These are phyloP conservation scores for Muraenolepis orangiensis DNA, from an alignment of 2,797 vertebrate species.

Conservation along the genomic window DNA sequence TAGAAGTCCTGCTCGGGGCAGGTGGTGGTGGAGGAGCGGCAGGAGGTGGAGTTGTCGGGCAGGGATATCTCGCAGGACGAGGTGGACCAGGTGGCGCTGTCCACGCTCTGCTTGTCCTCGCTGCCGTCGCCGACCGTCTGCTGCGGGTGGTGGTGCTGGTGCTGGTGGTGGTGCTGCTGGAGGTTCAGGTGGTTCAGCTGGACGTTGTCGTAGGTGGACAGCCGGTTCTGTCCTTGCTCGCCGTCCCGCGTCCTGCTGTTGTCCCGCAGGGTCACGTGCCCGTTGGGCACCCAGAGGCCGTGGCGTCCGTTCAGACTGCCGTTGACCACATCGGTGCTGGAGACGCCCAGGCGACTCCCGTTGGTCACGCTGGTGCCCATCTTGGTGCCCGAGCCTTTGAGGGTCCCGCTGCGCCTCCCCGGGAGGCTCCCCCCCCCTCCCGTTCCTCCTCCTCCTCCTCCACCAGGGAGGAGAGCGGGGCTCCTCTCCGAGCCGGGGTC, in stretches of 20 bases:
- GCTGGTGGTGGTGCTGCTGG: slow-evolving; percentile 64
- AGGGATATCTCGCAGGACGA: slow-evolving; percentile 98
- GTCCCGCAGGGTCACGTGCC: slow-evolving; percentile 85
- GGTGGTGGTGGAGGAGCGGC: slow-evolving; percentile 94
- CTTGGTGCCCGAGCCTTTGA: slow-evolving; percentile 87
- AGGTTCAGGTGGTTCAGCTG: slow-evolving; percentile 82
- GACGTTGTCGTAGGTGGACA: slow-evolving; percentile 97
- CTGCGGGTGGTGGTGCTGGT: slow-evolving; percentile 70
- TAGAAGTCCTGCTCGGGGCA: slow-evolving; percentile 96
- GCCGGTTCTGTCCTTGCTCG: slow-evolving; percentile 75
- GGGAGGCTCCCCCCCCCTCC: slow-evolving; percentile 65
- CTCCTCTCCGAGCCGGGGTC: slow-evolving; percentile 78
- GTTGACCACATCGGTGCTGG: slow-evolving; percentile 75
- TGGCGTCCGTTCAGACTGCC: slow-evolving; percentile 69
- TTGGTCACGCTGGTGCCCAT: slow-evolving; percentile 85
- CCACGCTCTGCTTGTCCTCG: slow-evolving; percentile 96
- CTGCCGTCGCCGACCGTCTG: slow-evolving; percentile 66
- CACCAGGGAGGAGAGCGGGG: slow-evolving; percentile 39
- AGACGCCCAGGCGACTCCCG: slow-evolving; percentile 80
- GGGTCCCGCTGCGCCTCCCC: slow-evolving; percentile 74
- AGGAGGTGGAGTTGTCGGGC: slow-evolving; percentile 92
- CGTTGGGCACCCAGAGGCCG: slow-evolving; percentile 82
- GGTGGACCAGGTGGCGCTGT: slow-evolving; percentile 98
- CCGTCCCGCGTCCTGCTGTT: slow-evolving; percentile 74
- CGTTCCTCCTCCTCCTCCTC: background rate